Evolutionary conservation across 2,797 vertebrate genomes (phyloP).

Genomic region (Geotrypetes seraphini): DNA sequence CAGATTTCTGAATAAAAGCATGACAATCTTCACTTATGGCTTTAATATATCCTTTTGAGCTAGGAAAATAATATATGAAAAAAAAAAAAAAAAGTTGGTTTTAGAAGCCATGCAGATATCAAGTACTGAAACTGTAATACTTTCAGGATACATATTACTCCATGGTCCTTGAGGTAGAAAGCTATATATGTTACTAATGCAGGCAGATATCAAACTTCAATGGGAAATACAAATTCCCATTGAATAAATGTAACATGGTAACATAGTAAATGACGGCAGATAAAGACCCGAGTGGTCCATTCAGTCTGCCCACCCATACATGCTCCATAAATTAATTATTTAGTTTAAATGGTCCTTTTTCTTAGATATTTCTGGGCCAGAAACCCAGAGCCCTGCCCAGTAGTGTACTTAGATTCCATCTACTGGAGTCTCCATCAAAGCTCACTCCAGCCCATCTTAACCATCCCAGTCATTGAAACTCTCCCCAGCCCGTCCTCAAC

Average conservation of each 20-base stretch:
- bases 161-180: conserved; percentile 32
- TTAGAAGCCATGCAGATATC: conserved; percentile 48
- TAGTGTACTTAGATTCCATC: too few species aligned
- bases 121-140: conserved; percentile 37
- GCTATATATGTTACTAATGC: conserved; percentile 32
- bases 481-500: too few species aligned
- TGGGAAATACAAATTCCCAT: conserved; percentile 16
- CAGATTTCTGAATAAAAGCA: conserved; percentile 55
- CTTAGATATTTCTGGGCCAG: too few species aligned
- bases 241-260: conserved; percentile 28
- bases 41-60: conserved; percentile 60
- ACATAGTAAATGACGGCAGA: too few species aligned
- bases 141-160: conserved; percentile 27
- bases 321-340: too few species aligned
- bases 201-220: conserved; percentile 13
- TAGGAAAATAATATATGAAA: conserved; percentile 55
- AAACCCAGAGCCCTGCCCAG: too few species aligned
- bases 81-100: conserved; percentile 48
- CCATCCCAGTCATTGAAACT: too few species aligned
- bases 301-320: too few species aligned
- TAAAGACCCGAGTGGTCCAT: too few species aligned
- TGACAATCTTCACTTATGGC: conserved; percentile 67
- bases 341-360: too few species aligned
- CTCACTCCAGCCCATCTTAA: too few species aligned
- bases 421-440: too few species aligned